Percentiles rank a stretch among this genome's conserved stretches.
These are phyloP conservation scores for Taxidea taxus DNA, from an alignment of 2,113 vertebrate genomes.

Conservation along the genomic window DNA sequence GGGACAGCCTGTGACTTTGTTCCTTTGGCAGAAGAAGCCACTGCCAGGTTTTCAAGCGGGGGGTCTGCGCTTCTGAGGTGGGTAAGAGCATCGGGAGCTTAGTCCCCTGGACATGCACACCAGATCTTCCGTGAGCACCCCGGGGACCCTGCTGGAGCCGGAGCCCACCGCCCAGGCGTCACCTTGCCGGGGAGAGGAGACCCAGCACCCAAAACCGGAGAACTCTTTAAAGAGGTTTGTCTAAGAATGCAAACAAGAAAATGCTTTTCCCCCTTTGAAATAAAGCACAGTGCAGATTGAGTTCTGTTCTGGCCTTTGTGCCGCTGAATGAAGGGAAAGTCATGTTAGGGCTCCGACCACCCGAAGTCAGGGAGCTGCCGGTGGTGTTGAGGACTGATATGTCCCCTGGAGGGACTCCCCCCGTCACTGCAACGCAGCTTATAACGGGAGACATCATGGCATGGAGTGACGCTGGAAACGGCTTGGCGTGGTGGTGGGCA, in stretches of 20 bases:
- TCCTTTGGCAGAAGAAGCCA: background rate
- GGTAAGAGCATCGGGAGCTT: background rate
- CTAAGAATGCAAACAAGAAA: background rate
- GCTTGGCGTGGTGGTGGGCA: background rate
- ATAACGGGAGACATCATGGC: too few species aligned
- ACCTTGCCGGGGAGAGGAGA: conserved; percentile 15
- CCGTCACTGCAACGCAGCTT: too few species aligned
- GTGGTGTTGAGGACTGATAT: too few species aligned
- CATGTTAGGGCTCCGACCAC: background rate
- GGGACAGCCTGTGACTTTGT: too few species aligned
- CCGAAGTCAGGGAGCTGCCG: background rate
- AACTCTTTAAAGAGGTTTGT: background rate
- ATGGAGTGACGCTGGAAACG: too few species aligned
- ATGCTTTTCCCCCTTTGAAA: background rate
- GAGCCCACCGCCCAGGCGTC: background rate
- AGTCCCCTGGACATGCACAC: too few species aligned
- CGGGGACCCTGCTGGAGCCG: background rate
- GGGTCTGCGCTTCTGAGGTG: background rate
- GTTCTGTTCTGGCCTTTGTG: background rate
- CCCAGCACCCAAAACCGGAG: background rate
- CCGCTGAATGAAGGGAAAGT: background rate
- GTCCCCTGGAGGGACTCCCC: background rate
- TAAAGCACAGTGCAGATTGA: background rate
- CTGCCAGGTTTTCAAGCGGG: background rate
- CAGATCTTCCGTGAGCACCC: background rate